These are phyloP conservation scores for Poeciliopsis turneri DNA, from an alignment of 2,797 vertebrate genomes.

Conservation along the genomic window DNA sequence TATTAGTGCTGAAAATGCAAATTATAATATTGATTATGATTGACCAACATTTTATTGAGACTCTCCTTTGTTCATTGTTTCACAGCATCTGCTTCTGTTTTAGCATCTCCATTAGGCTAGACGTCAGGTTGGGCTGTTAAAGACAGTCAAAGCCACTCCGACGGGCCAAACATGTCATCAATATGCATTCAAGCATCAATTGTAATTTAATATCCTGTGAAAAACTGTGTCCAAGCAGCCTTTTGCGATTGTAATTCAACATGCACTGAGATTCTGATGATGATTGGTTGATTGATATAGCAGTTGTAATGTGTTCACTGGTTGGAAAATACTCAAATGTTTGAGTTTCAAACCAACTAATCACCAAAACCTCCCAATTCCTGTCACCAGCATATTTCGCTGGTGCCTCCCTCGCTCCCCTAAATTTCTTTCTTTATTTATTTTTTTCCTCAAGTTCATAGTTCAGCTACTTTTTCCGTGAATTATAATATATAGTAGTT, in stretches of 20 bases:
- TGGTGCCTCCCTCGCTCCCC: neutral
- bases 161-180: neutral
- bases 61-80: neutral
- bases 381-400: neutral
- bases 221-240: neutral
- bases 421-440: neutral
- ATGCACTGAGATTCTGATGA: neutral
- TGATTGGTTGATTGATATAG: neutral
- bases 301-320: neutral
- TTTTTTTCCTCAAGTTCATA: neutral
- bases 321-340: neutral
- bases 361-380: neutral
- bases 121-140: neutral
- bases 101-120: neutral
- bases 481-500: slow-evolving; percentile 10
- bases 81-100: neutral
- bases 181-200: neutral
- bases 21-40: neutral
- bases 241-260: neutral
- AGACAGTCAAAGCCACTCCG: neutral
- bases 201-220: neutral
- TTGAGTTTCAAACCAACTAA: neutral
- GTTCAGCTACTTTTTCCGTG: neutral
- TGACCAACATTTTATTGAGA: neutral
- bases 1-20: neutral